phyloP scores from a whole-genome alignment of 1,140 invertebrate genomes.

The Drosophila pseudoobscura region DNA sequence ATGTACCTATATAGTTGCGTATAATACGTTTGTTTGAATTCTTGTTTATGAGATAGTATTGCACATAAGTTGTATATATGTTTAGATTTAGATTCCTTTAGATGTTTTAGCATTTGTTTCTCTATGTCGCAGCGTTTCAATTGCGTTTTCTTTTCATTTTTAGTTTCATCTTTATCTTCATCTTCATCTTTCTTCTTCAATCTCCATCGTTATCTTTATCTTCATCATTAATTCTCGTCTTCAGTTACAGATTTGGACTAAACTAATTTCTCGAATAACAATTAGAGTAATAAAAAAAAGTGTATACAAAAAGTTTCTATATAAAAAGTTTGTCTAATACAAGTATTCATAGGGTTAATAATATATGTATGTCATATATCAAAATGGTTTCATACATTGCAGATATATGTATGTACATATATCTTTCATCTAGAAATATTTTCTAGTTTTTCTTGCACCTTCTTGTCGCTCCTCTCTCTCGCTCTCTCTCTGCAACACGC shows the following conservation, averaged over 20 bases:
- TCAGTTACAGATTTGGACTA: conserved; percentile 44
- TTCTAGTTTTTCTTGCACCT: conserved; percentile 4
- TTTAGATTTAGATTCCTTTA: conserved; percentile 46
- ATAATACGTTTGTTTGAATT: conserved; percentile 44
- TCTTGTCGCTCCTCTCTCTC: conserved; percentile 26
- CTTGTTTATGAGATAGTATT: conserved; percentile 73
- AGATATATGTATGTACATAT: conserved; percentile 32
- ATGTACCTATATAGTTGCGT: conserved; percentile 21
- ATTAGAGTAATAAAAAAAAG: conserved; percentile 69
- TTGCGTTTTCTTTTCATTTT: not conserved
- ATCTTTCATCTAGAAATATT: conserved; percentile 29
- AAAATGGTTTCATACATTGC: conserved; percentile 49
- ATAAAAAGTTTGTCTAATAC: conserved; percentile 73
- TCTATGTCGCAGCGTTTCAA: conserved; percentile 8
- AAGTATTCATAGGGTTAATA: conserved; percentile 58
- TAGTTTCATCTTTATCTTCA: not conserved
- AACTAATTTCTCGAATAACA: conserved; percentile 47
- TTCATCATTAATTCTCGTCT: conserved; percentile 20
- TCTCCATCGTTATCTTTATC: too few species aligned
- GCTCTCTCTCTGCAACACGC: conserved; percentile 45
- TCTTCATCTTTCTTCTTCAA: too few species aligned
- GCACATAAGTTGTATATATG: conserved; percentile 69
- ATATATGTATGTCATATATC: conserved; percentile 44
- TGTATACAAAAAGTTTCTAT: conserved; percentile 78
- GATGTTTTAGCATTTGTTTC: conserved; percentile 39